Evolutionary conservation across 92 coral and sea anemone genomes (phyloP).

Genomic region (Palythoa grandis): DNA sequence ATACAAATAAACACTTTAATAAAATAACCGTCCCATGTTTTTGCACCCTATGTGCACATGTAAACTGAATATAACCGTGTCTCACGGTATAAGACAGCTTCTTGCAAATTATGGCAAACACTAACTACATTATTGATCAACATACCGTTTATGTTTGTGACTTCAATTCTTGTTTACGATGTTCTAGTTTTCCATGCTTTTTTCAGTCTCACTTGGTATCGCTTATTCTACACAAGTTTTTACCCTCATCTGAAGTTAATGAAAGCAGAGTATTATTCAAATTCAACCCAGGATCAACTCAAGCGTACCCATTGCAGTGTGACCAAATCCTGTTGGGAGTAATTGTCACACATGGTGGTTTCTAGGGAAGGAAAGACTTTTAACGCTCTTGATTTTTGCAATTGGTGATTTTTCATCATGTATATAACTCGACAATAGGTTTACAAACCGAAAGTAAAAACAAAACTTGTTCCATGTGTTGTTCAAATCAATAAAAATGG

Average conservation of each 20-base stretch:
- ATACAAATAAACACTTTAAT: background rate
- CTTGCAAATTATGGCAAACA: background rate
- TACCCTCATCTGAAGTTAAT: slow-evolving; percentile 9
- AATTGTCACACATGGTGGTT: background rate
- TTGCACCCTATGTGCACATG: background rate
- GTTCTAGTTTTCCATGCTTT: slow-evolving; percentile 7
- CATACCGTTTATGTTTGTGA: background rate
- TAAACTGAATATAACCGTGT: background rate
- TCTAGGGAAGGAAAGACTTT: background rate
- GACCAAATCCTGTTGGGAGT: background rate
- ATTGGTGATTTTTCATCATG: too few relatives aligned
- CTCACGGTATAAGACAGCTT: background rate
- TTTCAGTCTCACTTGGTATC: background rate
- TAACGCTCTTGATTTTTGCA: too few relatives aligned
- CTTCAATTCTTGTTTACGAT: slow-evolving; percentile 13
- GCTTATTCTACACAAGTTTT: slow-evolving; percentile 1
- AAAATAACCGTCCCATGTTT: too few relatives aligned
- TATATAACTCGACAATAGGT: too few relatives aligned
- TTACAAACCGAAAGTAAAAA: slow-evolving; percentile 7
- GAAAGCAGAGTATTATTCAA: slow-evolving; percentile 17
- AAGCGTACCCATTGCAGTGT: background rate
- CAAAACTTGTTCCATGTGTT: background rate
- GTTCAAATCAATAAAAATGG: background rate
- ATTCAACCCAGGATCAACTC: slow-evolving; percentile 4
- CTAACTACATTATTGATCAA: slow-evolving; percentile 13